A percentile compares a stretch with the other conserved stretches of the same genome.
Conservation (phyloP, 2,113 vertebrate genomes). For the Phalacrocorax pelagicus region DNA sequence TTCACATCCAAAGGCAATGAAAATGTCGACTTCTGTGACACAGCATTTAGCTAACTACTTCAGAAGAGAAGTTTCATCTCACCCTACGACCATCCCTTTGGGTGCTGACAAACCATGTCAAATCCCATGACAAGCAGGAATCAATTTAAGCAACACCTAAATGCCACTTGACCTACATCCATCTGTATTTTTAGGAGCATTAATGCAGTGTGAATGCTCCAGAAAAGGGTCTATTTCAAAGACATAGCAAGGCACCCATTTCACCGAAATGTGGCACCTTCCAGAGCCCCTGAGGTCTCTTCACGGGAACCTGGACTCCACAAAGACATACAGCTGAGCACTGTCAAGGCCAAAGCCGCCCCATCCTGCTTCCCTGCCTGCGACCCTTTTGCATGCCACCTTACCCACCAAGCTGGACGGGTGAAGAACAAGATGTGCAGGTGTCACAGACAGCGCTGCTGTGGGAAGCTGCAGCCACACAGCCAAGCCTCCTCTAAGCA, state of each 20-base stretch:
- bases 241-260: neutral
- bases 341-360: neutral
- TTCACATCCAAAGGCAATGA: neutral
- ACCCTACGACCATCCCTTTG: neutral
- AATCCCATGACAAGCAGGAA: neutral
- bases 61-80: neutral
- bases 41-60: neutral
- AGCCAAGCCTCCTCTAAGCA: neutral
- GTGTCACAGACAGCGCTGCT: accelerated
- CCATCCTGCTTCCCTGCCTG: neutral
- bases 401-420: neutral
- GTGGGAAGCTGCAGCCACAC: neutral
- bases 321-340: neutral
- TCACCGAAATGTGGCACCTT: neutral
- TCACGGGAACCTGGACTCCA: accelerated
- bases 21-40: neutral
- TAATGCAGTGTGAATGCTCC: neutral
- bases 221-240: neutral
- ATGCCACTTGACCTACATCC: neutral
- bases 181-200: neutral
- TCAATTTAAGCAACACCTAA: neutral
- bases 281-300: neutral
- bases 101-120: neutral
- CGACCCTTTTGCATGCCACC: accelerated
- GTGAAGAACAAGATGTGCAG: accelerated